Evolutionary conservation across 2,113 vertebrate species (phyloP).

Genomic region (Scolopax mira): DNA sequence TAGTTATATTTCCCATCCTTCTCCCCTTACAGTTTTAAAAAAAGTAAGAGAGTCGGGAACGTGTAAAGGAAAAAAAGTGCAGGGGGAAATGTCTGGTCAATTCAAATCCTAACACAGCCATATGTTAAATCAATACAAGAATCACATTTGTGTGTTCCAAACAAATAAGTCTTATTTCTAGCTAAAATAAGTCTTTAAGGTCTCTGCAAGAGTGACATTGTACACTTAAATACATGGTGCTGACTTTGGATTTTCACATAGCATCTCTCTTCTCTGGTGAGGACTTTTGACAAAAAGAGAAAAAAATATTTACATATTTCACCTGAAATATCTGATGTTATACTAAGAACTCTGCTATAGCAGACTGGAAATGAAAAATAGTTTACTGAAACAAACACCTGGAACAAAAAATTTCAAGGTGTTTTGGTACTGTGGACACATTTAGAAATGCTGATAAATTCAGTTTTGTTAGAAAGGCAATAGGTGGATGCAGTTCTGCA

Average conservation of each 20-base stretch:
- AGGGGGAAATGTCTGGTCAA: rapidly evolving
- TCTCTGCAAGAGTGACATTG: neutral
- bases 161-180: no score
- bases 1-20: neutral
- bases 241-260: neutral
- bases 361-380: neutral
- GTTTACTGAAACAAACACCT: neutral
- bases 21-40: neutral
- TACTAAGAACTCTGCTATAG: neutral
- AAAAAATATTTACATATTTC: neutral
- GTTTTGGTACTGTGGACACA: neutral
- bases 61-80: neutral
- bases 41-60: neutral
- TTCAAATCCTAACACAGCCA: neutral
- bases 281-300: neutral
- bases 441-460: neutral
- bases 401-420: neutral
- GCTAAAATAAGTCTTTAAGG: no score
- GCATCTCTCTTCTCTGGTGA: neutral
- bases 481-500: neutral
- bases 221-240: neutral
- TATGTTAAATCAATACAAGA: neutral
- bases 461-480: neutral
- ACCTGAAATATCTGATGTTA: neutral
- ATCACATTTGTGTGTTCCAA: neutral